A percentile compares a stretch with the other conserved stretches of the same genome.
Conservation (phyloP, 2,888 invertebrate species). For the Agrilus biguttatus region DNA sequence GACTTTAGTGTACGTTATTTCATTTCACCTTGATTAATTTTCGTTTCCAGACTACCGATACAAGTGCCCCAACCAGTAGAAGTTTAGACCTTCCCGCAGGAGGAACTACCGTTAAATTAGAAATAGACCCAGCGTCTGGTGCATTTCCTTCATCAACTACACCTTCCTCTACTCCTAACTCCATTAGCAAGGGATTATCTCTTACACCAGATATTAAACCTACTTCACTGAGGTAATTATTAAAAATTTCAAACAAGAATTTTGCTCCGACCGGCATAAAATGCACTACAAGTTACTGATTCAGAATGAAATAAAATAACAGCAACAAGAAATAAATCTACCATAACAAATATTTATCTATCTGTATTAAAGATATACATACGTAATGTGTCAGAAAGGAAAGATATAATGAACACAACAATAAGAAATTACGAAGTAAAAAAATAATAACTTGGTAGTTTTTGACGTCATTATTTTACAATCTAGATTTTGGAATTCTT, state of each 20-base stretch:
- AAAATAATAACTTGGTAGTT: too few relatives aligned
- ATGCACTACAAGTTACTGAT: neutral
- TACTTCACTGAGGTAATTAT: conserved; percentile 22
- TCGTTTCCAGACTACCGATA: conserved; percentile 39
- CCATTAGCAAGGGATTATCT: conserved; percentile 34
- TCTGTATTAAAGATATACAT: too few relatives aligned
- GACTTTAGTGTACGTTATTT: too few relatives aligned
- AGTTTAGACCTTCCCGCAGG: conserved; percentile 25
- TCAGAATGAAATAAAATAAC: neutral
- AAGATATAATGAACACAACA: too few relatives aligned
- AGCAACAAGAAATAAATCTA: too few relatives aligned
- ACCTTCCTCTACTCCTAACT: conserved; percentile 35
- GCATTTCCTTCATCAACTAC: conserved; percentile 30
- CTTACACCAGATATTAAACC: conserved; percentile 31
- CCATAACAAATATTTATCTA: too few relatives aligned
- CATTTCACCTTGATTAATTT: neutral
- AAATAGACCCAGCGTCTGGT: conserved; percentile 23
- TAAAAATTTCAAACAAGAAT: neutral
- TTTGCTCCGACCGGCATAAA: neutral
- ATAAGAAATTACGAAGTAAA: too few relatives aligned
- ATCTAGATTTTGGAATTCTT: too few relatives aligned
- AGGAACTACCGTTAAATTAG: conserved; percentile 26
- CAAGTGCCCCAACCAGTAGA: conserved; percentile 39
- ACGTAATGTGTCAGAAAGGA: too few relatives aligned
- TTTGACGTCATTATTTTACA: too few relatives aligned